Conservation (phyloP, 2,113 vertebrate species). For the Embiotoca jacksoni region DNA sequence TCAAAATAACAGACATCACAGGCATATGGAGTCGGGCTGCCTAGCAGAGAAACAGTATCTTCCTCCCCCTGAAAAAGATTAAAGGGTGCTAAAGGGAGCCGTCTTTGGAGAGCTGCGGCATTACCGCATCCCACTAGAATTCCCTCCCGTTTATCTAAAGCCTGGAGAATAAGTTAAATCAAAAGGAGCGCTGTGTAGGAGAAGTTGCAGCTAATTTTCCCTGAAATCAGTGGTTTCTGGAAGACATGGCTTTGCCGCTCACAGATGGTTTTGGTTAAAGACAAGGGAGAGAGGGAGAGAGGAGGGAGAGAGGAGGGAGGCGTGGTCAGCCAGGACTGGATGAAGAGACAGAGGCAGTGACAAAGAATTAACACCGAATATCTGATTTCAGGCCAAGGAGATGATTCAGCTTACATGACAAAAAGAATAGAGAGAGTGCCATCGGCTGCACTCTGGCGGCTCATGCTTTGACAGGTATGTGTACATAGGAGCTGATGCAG, state of each 20-base stretch:
- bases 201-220: slow-evolving; percentile 86
- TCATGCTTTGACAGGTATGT: slow-evolving; percentile 33
- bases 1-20: slow-evolving; percentile 69
- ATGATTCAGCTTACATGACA: slow-evolving; percentile 67
- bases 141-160: slow-evolving; percentile 77
- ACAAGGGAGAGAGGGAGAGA: slow-evolving; percentile 75
- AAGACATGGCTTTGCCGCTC: slow-evolving; percentile 76
- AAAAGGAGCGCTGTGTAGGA: slow-evolving; percentile 77
- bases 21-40: slow-evolving; percentile 33
- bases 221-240: slow-evolving; percentile 84
- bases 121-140: slow-evolving; percentile 78
- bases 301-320: slow-evolving; percentile 66
- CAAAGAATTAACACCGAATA: slow-evolving; percentile 62
- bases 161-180: slow-evolving; percentile 79
- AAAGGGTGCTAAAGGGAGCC: slow-evolving; percentile 64
- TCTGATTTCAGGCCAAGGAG: slow-evolving; percentile 80
- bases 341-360: slow-evolving; percentile 61
- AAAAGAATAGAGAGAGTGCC: neutral
- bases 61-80: slow-evolving; percentile 65
- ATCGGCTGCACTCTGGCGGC: slow-evolving; percentile 1
- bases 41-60: slow-evolving; percentile 54
- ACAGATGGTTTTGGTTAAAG: slow-evolving; percentile 86
- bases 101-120: slow-evolving; percentile 55
- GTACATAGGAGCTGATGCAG: neutral
- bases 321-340: slow-evolving; percentile 54